Conservation (phyloP, 2,888 invertebrate species). For the Merodon equestris region DNA sequence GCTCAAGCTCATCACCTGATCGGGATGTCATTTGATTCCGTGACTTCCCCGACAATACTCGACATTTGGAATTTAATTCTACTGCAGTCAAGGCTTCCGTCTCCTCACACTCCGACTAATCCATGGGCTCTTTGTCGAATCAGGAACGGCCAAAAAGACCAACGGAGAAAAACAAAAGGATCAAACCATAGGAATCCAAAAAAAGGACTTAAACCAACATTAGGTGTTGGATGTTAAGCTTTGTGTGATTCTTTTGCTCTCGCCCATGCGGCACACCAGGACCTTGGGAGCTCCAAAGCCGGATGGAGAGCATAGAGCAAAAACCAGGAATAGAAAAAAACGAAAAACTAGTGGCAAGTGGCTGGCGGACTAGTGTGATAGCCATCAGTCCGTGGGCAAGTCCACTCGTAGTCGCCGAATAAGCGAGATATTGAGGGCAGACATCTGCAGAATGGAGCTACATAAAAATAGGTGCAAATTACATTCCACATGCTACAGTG, state of each 20-base stretch:
- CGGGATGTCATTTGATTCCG: too few species aligned
- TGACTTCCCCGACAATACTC: too few species aligned
- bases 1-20: too few species aligned
- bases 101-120: too few species aligned
- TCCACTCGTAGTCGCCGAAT: conserved; percentile 39
- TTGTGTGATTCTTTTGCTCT: conserved; percentile 21
- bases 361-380: conserved; percentile 55
- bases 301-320: conserved; percentile 16
- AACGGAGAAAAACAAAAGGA: conserved; percentile 20
- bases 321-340: conserved; percentile 22
- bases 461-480: conserved; percentile 66
- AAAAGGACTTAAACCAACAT: conserved; percentile 42
- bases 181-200: conserved; percentile 2
- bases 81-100: too few species aligned
- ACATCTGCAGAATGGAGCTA: conserved; percentile 56
- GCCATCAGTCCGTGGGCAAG: conserved; percentile 58
- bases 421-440: conserved; percentile 55
- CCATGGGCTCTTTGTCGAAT: too few species aligned
- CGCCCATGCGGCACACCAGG: conserved; percentile 16
- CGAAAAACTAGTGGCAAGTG: conserved; percentile 42
- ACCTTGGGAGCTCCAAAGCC: background rate
- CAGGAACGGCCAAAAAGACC: too few species aligned
- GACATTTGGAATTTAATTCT: too few species aligned
- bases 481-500: conserved; percentile 62
- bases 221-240: conserved; percentile 62